Evolutionary conservation across 2,797 vertebrate genomes (phyloP).

Genomic region (Oreortyx pictus): DNA sequence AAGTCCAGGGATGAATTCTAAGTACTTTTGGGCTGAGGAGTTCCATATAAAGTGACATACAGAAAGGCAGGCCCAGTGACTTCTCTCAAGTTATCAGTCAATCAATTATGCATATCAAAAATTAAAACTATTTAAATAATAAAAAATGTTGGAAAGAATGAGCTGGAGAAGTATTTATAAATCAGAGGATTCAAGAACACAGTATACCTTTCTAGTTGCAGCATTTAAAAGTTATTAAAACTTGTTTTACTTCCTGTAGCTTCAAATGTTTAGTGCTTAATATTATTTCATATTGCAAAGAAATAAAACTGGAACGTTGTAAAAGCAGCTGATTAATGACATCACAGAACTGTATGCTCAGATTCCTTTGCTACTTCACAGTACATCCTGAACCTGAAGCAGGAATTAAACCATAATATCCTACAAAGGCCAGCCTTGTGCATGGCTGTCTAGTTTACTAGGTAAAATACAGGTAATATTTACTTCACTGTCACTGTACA

Average conservation of each 20-base stretch:
- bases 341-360: background rate
- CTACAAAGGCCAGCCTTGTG: background rate
- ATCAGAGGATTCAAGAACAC: background rate
- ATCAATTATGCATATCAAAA: background rate
- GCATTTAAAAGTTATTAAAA: background rate
- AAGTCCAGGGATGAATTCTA: background rate
- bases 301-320: background rate
- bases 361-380: background rate
- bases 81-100: background rate
- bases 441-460: background rate
- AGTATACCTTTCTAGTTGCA: background rate
- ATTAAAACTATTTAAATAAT: background rate
- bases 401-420: background rate
- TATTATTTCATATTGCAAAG: background rate
- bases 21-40: background rate
- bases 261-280: background rate
- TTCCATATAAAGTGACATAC: background rate
- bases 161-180: background rate
- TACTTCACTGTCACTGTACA: background rate
- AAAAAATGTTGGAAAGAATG: background rate
- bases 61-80: fast-evolving
- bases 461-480: background rate
- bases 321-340: background rate
- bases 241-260: background rate
- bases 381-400: background rate